These are phyloP conservation scores for Mechanitis mazaeus DNA, from an alignment of 2,888 invertebrate genomes.

Conservation along the genomic window DNA sequence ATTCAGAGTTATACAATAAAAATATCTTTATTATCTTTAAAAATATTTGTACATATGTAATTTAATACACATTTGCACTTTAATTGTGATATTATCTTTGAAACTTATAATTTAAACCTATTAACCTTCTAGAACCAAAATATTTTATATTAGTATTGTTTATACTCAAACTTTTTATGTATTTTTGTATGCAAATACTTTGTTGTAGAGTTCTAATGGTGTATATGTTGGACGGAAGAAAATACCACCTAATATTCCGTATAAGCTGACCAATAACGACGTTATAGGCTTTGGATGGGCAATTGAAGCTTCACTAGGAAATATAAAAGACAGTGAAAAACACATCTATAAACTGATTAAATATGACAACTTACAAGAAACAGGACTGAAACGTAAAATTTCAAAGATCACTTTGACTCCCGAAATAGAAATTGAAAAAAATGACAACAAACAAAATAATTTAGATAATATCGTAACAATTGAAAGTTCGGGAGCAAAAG, in stretches of 20 bases:
- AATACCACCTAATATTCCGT: constrained; percentile 52
- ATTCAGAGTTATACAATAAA: too few relatives aligned
- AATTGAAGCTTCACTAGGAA: constrained; percentile 40
- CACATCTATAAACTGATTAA: constrained; percentile 56
- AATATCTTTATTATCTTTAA: too few relatives aligned
- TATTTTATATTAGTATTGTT: too few relatives aligned
- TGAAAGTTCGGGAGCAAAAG: constrained; percentile 50
- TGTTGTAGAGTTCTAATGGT: constrained; percentile 78
- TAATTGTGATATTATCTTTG: too few relatives aligned
- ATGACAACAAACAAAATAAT: constrained; percentile 34
- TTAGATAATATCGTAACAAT: too few relatives aligned
- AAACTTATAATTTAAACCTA: too few relatives aligned
- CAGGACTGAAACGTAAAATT: constrained; percentile 49
- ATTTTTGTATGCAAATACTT: constrained; percentile 19
- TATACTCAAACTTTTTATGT: neutral
- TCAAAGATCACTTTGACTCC: constrained; percentile 20
- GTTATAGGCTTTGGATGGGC: constrained; percentile 75
- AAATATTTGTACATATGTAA: too few relatives aligned
- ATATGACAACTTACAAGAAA: constrained; percentile 34
- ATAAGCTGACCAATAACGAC: constrained; percentile 59
- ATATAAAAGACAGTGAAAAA: constrained; percentile 54
- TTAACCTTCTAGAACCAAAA: too few relatives aligned
- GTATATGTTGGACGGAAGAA: constrained; percentile 68
- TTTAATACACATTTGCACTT: too few relatives aligned
- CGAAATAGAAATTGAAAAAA: constrained; percentile 9